Evolutionary conservation across 2,797 vertebrate genomes (phyloP).

Genomic region (Alca torda): DNA sequence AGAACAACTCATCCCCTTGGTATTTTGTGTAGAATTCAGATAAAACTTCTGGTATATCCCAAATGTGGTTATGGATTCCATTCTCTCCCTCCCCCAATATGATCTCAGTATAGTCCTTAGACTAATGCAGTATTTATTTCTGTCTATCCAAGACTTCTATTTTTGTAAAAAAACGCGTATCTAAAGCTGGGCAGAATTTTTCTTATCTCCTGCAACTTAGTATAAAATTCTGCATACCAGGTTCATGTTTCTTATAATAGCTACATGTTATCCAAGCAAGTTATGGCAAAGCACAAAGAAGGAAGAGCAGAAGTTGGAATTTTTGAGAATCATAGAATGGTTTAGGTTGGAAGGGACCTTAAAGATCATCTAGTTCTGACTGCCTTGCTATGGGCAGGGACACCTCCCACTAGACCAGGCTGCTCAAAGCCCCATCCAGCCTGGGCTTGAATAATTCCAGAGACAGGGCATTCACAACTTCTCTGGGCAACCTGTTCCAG

Average conservation of each 20-base stretch:
- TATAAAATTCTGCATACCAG: neutral
- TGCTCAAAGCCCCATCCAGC: neutral
- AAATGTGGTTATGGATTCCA: neutral
- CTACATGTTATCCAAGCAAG: neutral
- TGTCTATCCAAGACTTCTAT: neutral
- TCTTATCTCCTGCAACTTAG: neutral
- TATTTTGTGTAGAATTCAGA: neutral
- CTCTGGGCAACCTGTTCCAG: neutral
- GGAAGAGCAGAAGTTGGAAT: neutral
- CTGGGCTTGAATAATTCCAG: neutral
- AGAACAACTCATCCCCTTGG: neutral
- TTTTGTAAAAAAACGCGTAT: neutral
- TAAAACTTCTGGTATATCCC: neutral
- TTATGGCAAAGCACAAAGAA: neutral
- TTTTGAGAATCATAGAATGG: neutral
- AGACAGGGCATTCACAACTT: neutral
- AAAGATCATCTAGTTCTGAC: neutral
- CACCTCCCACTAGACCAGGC: neutral
- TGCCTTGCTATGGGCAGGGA: neutral
- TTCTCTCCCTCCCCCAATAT: neutral
- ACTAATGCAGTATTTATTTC: neutral
- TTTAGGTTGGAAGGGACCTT: neutral
- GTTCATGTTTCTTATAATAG: neutral
- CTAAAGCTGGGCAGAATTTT: neutral
- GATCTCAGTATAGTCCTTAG: neutral